Evolutionary conservation across 2,888 invertebrate genomes (phyloP).

Genomic region (Idaea dimidiata): DNA sequence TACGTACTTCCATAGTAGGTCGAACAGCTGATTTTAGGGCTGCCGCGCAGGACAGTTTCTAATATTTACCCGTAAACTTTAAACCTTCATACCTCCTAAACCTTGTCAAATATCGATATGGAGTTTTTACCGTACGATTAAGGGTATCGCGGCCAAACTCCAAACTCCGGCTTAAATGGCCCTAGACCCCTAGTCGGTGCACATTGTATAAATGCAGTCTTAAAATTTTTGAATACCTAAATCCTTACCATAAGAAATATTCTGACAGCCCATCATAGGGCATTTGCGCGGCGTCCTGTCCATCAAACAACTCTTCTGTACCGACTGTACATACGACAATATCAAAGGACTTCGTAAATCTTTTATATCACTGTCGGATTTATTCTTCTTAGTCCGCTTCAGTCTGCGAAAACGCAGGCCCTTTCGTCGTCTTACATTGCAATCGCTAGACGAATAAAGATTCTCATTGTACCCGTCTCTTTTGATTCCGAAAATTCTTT

Average conservation of each 20-base stretch:
- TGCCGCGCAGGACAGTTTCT: no score
- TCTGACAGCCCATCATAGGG: slow-evolving; percentile 60
- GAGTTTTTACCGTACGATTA: no score
- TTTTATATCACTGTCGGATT: slow-evolving; percentile 53
- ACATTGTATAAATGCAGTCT: no score
- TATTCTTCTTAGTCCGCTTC: slow-evolving; percentile 51
- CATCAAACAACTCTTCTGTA: slow-evolving; percentile 57
- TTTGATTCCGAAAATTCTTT: slow-evolving; percentile 57
- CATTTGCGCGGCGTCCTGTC: slow-evolving; percentile 65
- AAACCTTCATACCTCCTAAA: no score
- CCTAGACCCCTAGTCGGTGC: no score
- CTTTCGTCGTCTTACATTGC: slow-evolving; percentile 47
- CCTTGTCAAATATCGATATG: no score
- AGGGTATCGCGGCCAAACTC: no score
- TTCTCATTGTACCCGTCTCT: slow-evolving; percentile 42
- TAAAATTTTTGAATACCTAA: no score
- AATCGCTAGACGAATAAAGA: slow-evolving; percentile 58
- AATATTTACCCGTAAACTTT: no score
- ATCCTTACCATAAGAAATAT: slow-evolving; percentile 58
- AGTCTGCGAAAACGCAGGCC: slow-evolving; percentile 52
- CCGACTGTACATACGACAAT: slow-evolving; percentile 58
- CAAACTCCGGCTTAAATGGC: no score
- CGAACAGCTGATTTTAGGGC: no score
- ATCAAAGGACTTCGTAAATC: slow-evolving; percentile 50
- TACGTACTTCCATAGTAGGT: no score